phyloP scores from a whole-genome alignment of 2,797 vertebrate genomes.

The Acanthornis magna region DNA sequence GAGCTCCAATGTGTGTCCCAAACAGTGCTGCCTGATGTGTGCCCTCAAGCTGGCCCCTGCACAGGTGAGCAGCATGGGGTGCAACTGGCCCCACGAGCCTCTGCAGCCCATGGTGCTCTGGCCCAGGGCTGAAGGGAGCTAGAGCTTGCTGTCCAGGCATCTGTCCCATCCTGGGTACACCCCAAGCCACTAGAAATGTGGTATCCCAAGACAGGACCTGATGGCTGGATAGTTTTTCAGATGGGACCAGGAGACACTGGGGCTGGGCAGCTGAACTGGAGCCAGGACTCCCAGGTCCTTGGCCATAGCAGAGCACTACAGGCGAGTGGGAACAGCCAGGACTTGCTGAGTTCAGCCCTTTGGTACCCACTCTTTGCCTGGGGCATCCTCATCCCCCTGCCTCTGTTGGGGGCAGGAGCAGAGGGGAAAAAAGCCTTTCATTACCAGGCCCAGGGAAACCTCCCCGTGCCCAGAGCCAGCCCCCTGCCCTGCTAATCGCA shows the following conservation, averaged over 20 bases:
- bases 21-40: neutral
- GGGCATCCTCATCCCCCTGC: neutral
- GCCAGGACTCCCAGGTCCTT: neutral
- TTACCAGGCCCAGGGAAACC: neutral
- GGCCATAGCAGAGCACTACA: neutral
- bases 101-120: neutral
- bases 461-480: conserved; percentile 11
- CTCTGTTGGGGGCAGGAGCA: neutral
- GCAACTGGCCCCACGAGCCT: accelerated
- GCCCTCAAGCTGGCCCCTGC: neutral
- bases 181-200: neutral
- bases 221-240: neutral
- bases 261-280: neutral
- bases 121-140: neutral
- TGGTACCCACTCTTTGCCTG: neutral
- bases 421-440: conserved; percentile 20
- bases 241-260: neutral
- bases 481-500: conserved; percentile 26
- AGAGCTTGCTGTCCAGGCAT: neutral
- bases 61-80: accelerated
- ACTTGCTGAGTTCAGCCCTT: conserved; percentile 3
- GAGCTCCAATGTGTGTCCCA: neutral
- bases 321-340: neutral
- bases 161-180: neutral
- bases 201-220: neutral